phyloP scores from a whole-genome alignment of 35 echinoderm and acorn worm genomes.

The Anneissia japonica region DNA sequence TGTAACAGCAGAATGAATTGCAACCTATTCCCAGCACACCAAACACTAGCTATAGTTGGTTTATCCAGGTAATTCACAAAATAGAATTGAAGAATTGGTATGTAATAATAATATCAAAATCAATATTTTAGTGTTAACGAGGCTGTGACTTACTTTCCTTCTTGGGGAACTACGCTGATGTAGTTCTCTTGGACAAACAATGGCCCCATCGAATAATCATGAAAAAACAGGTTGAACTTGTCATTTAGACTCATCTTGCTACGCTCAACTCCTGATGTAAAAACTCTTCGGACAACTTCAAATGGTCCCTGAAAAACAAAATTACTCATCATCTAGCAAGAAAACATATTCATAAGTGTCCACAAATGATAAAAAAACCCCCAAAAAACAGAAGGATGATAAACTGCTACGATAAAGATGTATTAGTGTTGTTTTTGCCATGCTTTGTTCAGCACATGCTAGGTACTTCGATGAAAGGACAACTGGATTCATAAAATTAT shows the following conservation, averaged over 20 bases:
- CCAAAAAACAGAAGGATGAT: background rate
- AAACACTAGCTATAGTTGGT: no score
- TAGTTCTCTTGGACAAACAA: conserved; percentile 99
- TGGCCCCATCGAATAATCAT: conserved; percentile 93
- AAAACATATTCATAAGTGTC: no score
- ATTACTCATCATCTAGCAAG: no score
- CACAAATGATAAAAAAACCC: background rate
- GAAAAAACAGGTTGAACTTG: conserved; percentile 86
- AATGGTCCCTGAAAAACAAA: conserved; percentile 71
- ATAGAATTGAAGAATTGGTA: no score
- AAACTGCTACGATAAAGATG: background rate
- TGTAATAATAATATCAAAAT: no score
- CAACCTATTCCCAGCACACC: no score
- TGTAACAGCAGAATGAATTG: no score
- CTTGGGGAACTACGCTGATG: conserved; percentile 47
- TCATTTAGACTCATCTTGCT: conserved; percentile 79
- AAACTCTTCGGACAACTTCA: conserved; percentile 83
- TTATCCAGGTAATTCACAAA: no score
- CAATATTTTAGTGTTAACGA: background rate
- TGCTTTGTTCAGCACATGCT: no score
- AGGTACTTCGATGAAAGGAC: no score
- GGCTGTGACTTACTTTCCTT: conserved; percentile 59
- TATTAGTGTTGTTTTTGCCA: background rate
- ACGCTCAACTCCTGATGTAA: conserved; percentile 53
- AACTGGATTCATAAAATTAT: no score